These are phyloP conservation scores for Austrolebias charrua DNA, from an alignment of 2,797 vertebrate genomes.

Conservation along the genomic window DNA sequence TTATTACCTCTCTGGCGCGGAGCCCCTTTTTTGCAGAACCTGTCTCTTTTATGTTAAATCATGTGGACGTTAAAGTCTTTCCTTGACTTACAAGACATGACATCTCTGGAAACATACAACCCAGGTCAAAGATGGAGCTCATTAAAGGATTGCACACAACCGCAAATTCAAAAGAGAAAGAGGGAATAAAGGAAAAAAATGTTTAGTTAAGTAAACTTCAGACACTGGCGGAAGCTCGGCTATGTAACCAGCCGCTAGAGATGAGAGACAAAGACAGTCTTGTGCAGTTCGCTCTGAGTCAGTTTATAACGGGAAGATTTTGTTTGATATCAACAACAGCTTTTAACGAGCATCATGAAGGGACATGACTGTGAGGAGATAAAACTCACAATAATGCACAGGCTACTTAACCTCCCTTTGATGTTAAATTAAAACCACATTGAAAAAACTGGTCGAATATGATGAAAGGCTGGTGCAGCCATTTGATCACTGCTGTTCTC, in stretches of 20 bases:
- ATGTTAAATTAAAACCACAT: conserved; percentile 67
- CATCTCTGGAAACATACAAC: conserved; percentile 79
- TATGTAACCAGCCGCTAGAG: conserved; percentile 59
- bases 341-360: conserved; percentile 61
- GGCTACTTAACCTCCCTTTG: conserved; percentile 54
- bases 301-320: conserved; percentile 60
- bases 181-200: conserved; percentile 58
- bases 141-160: conserved; percentile 79
- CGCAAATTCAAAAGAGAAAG: conserved; percentile 66
- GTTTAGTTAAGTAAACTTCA: conserved; percentile 74
- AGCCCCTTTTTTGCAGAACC: conserved; percentile 54
- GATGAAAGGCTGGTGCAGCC: conserved; percentile 63
- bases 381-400: conserved; percentile 55
- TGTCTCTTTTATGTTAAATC: conserved; percentile 74
- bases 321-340: conserved; percentile 71
- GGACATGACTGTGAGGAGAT: conserved; percentile 64
- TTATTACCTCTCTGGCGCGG: conserved; percentile 68
- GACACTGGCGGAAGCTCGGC: conserved; percentile 47
- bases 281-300: conserved; percentile 51
- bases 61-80: conserved; percentile 78
- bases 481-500: conserved; percentile 51
- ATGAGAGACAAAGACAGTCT: conserved; percentile 75
- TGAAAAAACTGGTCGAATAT: conserved; percentile 63
- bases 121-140: conserved; percentile 82
- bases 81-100: conserved; percentile 81